Percentiles rank a stretch among this genome's conserved stretches.
Evolutionary conservation across 2,113 vertebrate species (phyloP).

Genomic region (Dromiciops gliroides): DNA sequence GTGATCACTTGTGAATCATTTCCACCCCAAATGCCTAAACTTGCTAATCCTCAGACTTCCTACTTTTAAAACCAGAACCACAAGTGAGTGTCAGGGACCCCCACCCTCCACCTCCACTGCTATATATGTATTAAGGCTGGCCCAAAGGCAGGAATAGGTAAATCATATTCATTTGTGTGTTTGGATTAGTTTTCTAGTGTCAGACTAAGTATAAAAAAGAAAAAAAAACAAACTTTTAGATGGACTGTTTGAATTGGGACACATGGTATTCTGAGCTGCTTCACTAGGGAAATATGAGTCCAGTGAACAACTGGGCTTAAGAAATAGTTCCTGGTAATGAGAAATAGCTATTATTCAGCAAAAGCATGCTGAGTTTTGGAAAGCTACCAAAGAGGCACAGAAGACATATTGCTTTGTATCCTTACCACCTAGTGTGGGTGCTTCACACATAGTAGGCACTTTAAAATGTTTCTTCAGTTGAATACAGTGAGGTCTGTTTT

Average conservation of each 20-base stretch:
- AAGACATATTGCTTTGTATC: not conserved
- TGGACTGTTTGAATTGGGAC: not conserved
- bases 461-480: not conserved
- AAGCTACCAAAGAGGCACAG: not conserved
- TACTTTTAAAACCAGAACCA: conserved; percentile 56
- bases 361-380: not conserved
- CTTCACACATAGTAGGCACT: not conserved
- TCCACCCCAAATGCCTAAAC: conserved; percentile 56
- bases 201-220: conserved; percentile 3
- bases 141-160: not conserved
- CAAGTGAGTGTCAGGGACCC: not conserved
- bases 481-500: conserved; percentile 4
- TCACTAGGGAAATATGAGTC: not conserved
- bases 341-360: rapidly evolving
- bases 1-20: conserved; percentile 44
- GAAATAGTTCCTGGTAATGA: not conserved
- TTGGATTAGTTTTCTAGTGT: not conserved
- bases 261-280: not conserved
- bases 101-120: not conserved
- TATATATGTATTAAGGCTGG: not conserved
- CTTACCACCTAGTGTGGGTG: not conserved
- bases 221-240: conserved; percentile 30
- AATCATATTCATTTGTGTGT: not conserved
- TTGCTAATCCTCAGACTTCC: conserved; percentile 62
- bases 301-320: not conserved